Conservation (phyloP, 1,140 invertebrate species). For the Gonatopus flavifemur region DNA sequence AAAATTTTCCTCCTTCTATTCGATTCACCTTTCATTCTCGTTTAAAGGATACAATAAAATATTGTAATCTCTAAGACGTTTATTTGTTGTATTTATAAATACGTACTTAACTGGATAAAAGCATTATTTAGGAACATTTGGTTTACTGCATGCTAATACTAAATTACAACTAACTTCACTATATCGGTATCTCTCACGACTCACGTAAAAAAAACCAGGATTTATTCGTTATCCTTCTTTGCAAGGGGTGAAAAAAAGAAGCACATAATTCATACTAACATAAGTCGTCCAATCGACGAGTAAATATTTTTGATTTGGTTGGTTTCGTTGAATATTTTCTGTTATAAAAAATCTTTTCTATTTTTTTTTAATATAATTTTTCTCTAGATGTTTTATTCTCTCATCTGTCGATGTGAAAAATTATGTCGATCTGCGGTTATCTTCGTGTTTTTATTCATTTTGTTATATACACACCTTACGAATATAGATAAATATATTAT, state of each 20-base stretch:
- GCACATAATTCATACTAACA: too few relatives aligned
- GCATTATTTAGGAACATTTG: slow-evolving; percentile 47
- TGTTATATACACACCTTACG: slow-evolving; percentile 8
- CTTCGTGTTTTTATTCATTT: too few relatives aligned
- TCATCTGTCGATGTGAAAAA: slow-evolving; percentile 4
- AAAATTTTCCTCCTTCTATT: too few relatives aligned
- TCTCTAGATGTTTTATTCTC: slow-evolving; percentile 2
- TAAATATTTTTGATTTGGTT: not conserved
- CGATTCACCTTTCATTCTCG: too few relatives aligned
- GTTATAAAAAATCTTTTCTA: too few relatives aligned
- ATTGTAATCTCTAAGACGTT: slow-evolving; percentile 23
- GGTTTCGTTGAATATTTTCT: not conserved
- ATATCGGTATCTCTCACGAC: too few relatives aligned
- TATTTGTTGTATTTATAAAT: slow-evolving; percentile 27
- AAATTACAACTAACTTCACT: slow-evolving; percentile 27
- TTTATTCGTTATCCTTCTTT: slow-evolving; percentile 4
- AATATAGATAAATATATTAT: slow-evolving; percentile 8
- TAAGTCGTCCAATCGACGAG: too few relatives aligned
- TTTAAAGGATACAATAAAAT: slow-evolving; percentile 27
- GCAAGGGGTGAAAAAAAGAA: too few relatives aligned
- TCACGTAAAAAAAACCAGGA: not conserved
- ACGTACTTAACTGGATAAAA: slow-evolving; percentile 39
- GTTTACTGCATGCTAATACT: slow-evolving; percentile 26
- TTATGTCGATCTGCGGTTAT: not conserved
- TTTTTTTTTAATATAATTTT: slow-evolving; percentile 1